These are phyloP conservation scores for Xylocopa sonorina DNA, from an alignment of 1,140 invertebrate genomes.

Conservation along the genomic window DNA sequence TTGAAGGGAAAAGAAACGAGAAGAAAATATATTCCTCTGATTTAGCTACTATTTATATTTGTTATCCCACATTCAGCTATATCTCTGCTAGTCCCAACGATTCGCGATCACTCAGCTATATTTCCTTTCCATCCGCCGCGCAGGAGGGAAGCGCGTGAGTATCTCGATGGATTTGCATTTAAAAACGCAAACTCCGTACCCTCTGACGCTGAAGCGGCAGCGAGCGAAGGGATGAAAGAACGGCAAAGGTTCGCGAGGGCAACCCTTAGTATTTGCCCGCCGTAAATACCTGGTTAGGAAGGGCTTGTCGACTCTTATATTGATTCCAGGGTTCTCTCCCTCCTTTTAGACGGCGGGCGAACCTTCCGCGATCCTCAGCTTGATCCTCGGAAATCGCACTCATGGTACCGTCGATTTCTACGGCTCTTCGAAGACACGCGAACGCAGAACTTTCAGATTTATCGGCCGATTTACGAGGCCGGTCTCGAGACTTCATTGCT, in stretches of 20 bases:
- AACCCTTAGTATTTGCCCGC: slow-evolving; percentile 61
- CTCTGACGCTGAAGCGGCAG: slow-evolving; percentile 16
- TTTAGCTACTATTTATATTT: no score
- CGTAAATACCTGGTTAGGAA: slow-evolving; percentile 68
- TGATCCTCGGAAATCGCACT: not conserved
- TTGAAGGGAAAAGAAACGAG: no score
- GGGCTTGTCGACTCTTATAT: slow-evolving; percentile 65
- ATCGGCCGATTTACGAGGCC: slow-evolving; percentile 61
- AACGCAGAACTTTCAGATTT: slow-evolving; percentile 63
- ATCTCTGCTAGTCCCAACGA: no score
- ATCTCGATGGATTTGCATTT: slow-evolving; percentile 65
- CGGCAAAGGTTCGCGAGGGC: slow-evolving; percentile 31
- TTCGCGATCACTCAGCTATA: slow-evolving; percentile 6
- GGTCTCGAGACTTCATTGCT: slow-evolving; percentile 61
- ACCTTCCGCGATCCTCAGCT: not conserved
- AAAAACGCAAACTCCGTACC: slow-evolving; percentile 56
- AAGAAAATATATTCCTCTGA: no score
- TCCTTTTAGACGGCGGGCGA: slow-evolving; percentile 21
- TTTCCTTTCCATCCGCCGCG: slow-evolving; percentile 16
- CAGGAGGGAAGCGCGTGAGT: not conserved
- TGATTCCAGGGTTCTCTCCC: slow-evolving; percentile 56
- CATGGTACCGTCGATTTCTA: slow-evolving; percentile 46
- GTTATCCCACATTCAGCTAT: no score
- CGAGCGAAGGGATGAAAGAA: slow-evolving; percentile 52
- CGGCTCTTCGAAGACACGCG: slow-evolving; percentile 47